Conservation (phyloP, 2,888 invertebrate genomes). For the Odontothrips loti region DNA sequence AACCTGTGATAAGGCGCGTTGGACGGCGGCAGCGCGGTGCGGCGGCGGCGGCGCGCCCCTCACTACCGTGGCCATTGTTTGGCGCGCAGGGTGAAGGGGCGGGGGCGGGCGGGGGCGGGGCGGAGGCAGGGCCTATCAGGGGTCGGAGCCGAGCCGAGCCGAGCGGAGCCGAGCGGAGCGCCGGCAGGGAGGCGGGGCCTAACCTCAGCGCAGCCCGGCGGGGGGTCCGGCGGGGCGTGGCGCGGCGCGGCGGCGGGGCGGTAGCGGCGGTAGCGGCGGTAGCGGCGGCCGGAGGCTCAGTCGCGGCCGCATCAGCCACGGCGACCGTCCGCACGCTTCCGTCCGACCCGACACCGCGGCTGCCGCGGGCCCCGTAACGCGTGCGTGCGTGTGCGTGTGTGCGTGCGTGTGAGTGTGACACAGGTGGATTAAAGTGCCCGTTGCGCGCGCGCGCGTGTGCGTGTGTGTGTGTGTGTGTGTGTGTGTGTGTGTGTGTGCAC, state of each 20-base stretch:
- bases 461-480: background rate
- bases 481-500: background rate
- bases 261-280: background rate
- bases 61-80: background rate
- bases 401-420: background rate
- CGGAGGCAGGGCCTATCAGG: background rate
- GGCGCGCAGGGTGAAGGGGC: too few species aligned
- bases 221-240: background rate
- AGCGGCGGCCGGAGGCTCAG: background rate
- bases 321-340: background rate
- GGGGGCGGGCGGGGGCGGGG: background rate
- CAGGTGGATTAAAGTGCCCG: background rate
- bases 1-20: too few species aligned
- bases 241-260: background rate
- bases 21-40: too few species aligned
- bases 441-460: too few species aligned
- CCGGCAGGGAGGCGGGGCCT: background rate
- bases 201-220: background rate
- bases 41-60: too few species aligned
- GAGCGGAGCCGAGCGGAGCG: background rate
- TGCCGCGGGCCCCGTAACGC: background rate
- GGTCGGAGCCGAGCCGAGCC: background rate
- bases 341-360: background rate
- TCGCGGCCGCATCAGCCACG: background rate
- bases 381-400: background rate